These are phyloP conservation scores for Alviniconcha strummeri DNA, from an alignment of 2,888 invertebrate genomes.

Conservation along the genomic window DNA sequence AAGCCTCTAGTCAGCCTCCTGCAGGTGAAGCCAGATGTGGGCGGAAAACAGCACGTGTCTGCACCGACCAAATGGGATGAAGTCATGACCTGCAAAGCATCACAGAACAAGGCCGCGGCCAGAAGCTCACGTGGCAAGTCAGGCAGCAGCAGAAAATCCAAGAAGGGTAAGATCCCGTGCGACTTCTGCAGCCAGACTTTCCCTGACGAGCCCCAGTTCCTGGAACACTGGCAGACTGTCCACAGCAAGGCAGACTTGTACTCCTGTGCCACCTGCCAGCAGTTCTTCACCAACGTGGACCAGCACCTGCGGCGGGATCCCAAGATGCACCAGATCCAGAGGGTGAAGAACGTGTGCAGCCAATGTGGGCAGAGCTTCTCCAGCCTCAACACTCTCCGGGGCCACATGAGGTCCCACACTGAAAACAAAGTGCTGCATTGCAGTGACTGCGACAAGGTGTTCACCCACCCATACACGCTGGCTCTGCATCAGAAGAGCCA, in stretches of 20 bases:
- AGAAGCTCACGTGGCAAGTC: background rate
- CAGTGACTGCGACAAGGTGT: conserved; percentile 5
- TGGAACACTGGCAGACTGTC: background rate
- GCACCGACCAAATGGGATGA: background rate
- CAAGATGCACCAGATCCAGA: background rate
- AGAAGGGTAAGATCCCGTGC: background rate
- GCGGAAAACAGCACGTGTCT: background rate
- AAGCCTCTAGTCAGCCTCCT: background rate
- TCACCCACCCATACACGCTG: background rate
- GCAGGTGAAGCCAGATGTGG: background rate
- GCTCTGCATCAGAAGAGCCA: conserved; percentile 7
- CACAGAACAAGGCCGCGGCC: background rate
- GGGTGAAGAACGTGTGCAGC: conserved; percentile 22
- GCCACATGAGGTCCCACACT: conserved; percentile 23
- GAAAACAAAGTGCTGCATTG: conserved; percentile 7
- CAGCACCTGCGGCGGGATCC: background rate
- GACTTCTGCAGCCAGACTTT: background rate
- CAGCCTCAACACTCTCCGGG: conserved; percentile 7
- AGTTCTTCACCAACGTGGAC: conserved; percentile 11
- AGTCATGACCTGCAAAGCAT: background rate
- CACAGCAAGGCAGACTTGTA: background rate
- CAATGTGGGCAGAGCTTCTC: conserved; percentile 32
- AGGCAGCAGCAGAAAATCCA: background rate
- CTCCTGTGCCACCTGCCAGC: conserved; percentile 1
- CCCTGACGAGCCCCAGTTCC: too few relatives aligned